Base-by-base conservation (phyloP, 92 coral and sea anemone species). In the Pocillopora grandis region DNA sequence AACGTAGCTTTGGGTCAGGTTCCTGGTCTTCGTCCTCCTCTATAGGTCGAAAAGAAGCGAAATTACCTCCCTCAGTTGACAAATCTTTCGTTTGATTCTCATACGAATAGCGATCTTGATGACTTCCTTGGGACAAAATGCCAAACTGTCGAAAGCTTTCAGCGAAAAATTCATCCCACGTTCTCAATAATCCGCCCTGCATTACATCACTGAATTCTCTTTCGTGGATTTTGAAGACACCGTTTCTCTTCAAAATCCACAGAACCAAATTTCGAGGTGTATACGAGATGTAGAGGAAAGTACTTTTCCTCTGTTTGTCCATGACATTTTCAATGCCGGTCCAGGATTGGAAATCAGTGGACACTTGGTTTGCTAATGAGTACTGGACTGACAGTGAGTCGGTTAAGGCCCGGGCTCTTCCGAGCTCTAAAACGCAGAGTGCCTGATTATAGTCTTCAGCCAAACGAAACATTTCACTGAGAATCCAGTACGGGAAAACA, bases 341-440 rank as follows among this genome's bases (percentile, higher is more conserved):
- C 77, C 77, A 74, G 8, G 42, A 21, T 23, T 74, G 42, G 12
- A 64, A 20, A 58, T 9, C 3, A 59, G 36, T 48, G 6, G 66
- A 75, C 12, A 15, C 21, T 56, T 57, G 48, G 20, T 75, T 75
- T 56, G 10, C 42, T 19, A 58, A 37, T 14, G 64, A 58, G 35
- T 75, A 75, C 31, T 74, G 63, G 16, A n/a, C n/a, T 74, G 77
- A 20, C 77, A 74, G 12, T 23, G 56, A 5, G 21, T 74, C 77
- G 13, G 77, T 61, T 2, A 74, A 62, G 20, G 77, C 77, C 5
- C 77, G 52, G 59, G 19, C 66, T 11, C 79, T 63, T 13, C 79
- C 65, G 56, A 75, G 63, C 35, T 75, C 79, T 33, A 21, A 9
- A 27, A 23, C 12, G 13, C 58, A 56, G 8, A 75, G 55, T 23